A percentile compares a stretch with the other conserved stretches of the same genome.
Evolutionary conservation across 1,140 invertebrate genomes (phyloP).

Genomic region (Zaprionus taronus): DNA sequence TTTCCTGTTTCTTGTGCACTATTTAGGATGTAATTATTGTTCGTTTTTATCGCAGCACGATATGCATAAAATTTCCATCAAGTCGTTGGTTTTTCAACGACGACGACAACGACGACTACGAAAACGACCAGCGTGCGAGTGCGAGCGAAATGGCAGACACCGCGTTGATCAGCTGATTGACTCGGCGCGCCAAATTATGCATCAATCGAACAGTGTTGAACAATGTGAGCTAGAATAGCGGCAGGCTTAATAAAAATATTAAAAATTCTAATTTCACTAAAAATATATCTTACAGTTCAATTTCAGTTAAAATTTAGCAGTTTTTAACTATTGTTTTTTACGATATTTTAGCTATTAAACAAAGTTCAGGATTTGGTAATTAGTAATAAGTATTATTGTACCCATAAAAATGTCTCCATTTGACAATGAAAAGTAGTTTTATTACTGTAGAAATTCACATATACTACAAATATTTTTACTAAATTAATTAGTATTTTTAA

Average conservation of each 20-base stretch:
- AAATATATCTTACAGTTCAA: background rate
- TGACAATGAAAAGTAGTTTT: background rate
- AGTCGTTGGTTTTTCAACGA: constrained; percentile 67
- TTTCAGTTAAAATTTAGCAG: background rate
- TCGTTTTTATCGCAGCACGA: constrained; percentile 58
- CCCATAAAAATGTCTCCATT: background rate
- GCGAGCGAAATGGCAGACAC: constrained; percentile 72
- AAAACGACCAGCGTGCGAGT: constrained; percentile 63
- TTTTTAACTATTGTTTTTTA: background rate
- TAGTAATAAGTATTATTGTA: background rate
- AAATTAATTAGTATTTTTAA: background rate
- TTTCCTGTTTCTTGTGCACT: constrained; percentile 55
- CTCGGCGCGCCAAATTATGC: constrained; percentile 72
- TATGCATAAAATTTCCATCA: constrained; percentile 73
- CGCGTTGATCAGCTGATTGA: constrained; percentile 58
- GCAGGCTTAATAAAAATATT: constrained; percentile 22
- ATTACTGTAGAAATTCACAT: background rate
- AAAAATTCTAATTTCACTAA: background rate
- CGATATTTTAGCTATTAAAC: background rate
- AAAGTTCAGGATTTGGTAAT: background rate
- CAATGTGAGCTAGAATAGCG: constrained; percentile 22
- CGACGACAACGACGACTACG: constrained; percentile 49
- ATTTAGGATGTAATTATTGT: constrained; percentile 29
- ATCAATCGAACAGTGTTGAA: constrained; percentile 68
- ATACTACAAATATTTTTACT: background rate